These are phyloP conservation scores for Burhinus bistriatus DNA, from an alignment of 2,113 vertebrate genomes.

Conservation along the genomic window DNA sequence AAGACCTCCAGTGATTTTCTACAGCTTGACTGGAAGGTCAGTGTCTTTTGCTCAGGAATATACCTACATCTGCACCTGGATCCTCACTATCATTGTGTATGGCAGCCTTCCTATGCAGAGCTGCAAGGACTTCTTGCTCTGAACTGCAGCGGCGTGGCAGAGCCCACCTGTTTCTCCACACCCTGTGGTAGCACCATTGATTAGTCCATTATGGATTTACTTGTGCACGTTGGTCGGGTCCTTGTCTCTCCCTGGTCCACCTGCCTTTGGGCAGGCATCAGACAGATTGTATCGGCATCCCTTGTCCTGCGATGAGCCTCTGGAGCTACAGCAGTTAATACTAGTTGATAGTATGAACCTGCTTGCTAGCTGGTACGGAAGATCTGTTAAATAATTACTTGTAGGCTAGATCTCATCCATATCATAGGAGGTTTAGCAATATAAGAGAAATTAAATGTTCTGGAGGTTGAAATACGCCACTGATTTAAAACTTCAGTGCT, in stretches of 20 bases:
- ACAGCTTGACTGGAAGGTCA: not conserved
- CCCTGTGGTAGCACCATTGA: fast-evolving
- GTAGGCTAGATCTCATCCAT: not conserved
- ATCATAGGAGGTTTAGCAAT: not conserved
- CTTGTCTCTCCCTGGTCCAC: not conserved
- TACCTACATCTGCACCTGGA: not conserved
- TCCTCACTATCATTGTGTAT: not conserved
- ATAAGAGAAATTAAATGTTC: not conserved
- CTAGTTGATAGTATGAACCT: not conserved
- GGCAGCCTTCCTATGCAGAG: not conserved
- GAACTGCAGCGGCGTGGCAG: not conserved
- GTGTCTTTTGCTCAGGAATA: not conserved
- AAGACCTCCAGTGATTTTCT: not conserved
- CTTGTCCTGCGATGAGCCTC: not conserved
- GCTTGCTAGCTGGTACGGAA: not conserved
- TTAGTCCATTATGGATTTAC: fast-evolving
- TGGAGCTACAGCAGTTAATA: not conserved
- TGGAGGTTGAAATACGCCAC: not conserved
- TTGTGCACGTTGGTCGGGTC: not conserved
- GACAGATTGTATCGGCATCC: fast-evolving
- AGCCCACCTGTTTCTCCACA: not conserved
- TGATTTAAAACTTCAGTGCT: not conserved
- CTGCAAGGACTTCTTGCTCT: not conserved
- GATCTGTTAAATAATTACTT: not conserved
- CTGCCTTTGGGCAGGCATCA: not conserved